Evolutionary conservation across 2,797 vertebrate genomes (phyloP).

Genomic region (Sebastes ruberrimus): DNA sequence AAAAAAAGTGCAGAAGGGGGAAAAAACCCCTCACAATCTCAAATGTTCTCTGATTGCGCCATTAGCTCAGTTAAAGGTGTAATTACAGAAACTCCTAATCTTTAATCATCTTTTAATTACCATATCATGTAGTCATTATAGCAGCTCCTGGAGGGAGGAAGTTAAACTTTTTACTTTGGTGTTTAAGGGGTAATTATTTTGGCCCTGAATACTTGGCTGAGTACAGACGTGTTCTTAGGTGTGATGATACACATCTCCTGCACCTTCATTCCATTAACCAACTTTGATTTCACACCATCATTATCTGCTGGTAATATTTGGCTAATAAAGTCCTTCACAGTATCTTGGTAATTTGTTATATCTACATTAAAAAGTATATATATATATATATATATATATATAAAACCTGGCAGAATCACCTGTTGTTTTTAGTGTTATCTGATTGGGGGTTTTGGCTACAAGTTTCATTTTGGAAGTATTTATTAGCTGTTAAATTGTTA

Average conservation of each 20-base stretch:
- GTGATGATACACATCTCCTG: conserved; percentile 66
- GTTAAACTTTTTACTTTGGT: conserved; percentile 72
- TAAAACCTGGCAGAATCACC: neutral
- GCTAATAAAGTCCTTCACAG: conserved; percentile 23
- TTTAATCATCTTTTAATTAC: conserved; percentile 84
- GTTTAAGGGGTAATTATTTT: conserved; percentile 75
- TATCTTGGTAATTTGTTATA: conserved; percentile 4
- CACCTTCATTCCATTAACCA: conserved; percentile 63
- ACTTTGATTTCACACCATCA: conserved; percentile 46
- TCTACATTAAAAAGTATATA: neutral
- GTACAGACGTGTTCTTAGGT: conserved; percentile 50
- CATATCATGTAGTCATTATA: conserved; percentile 73
- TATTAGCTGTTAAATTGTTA: neutral
- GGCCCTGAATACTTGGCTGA: conserved; percentile 63
- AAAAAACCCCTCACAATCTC: conserved; percentile 39
- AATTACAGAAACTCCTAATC: conserved; percentile 83
- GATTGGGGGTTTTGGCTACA: neutral
- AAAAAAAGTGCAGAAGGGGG: conserved; percentile 39
- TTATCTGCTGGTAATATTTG: conserved; percentile 38
- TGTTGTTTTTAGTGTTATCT: neutral
- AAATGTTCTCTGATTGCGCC: conserved; percentile 70
- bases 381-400: too few species aligned
- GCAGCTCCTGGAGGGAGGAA: conserved; percentile 68
- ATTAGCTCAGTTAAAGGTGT: conserved; percentile 76
- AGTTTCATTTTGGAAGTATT: neutral